Evolutionary conservation across 2,113 vertebrate species (phyloP).

Genomic region (Cervus canadensis): DNA sequence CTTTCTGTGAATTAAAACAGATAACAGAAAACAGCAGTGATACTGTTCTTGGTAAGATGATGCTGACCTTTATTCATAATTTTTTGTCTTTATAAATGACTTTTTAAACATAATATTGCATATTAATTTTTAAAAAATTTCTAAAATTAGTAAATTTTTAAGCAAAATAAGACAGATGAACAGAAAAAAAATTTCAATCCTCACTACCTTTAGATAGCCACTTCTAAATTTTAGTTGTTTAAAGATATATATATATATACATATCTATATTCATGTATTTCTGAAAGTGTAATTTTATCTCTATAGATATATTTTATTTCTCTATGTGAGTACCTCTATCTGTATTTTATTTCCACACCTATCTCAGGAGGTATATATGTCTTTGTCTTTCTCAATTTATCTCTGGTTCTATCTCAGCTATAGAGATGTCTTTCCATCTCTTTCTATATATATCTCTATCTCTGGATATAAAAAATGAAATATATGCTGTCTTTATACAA

Average conservation of each 20-base stretch:
- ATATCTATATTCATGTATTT: not conserved
- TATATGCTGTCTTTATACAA: not conserved
- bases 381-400: not conserved
- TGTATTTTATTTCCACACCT: not conserved
- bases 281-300: not conserved
- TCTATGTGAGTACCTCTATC: not conserved
- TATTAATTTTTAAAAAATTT: not conserved
- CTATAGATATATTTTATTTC: not conserved
- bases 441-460: not conserved
- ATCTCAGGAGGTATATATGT: not conserved
- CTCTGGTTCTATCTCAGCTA: not conserved
- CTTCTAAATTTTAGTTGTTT: not conserved
- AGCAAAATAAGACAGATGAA: not conserved
- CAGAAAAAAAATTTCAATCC: not conserved
- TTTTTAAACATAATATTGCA: not conserved
- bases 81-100: not conserved
- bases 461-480: not conserved
- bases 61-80: not conserved
- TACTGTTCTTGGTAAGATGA: not conserved
- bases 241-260: not conserved
- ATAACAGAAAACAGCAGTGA: not conserved
- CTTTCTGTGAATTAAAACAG: not conserved
- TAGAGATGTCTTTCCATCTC: not conserved
- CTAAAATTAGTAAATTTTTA: not conserved
- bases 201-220: not conserved